Conservation (phyloP, 2,113 vertebrate genomes). For the Geococcyx californianus region DNA sequence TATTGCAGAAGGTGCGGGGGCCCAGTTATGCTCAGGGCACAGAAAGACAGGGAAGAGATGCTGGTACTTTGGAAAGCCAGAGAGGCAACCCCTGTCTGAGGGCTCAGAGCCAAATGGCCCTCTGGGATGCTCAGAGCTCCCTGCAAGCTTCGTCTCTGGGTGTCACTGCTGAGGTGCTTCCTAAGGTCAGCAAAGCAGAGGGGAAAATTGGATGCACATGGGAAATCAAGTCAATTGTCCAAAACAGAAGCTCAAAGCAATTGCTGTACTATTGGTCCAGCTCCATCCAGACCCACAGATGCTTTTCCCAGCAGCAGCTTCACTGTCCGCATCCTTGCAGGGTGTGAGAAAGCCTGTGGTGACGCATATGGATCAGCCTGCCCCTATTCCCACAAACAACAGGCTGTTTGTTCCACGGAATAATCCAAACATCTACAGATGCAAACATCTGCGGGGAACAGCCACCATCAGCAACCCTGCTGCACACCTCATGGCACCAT, state of each 20-base stretch:
- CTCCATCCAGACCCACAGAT: not conserved
- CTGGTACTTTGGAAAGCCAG: not conserved
- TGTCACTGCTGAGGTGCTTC: not conserved
- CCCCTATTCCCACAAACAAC: not conserved
- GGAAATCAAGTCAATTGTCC: accelerated
- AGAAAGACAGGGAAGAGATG: not conserved
- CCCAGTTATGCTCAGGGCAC: accelerated
- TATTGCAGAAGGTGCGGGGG: not conserved
- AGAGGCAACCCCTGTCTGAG: not conserved
- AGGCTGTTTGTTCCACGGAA: not conserved
- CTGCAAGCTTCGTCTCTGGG: not conserved
- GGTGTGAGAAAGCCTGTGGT: not conserved
- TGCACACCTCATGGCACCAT: not conserved
- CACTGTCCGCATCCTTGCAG: not conserved
- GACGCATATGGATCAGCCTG: not conserved
- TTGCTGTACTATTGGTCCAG: accelerated
- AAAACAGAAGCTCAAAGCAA: not conserved
- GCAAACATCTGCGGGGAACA: not conserved
- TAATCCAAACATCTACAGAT: not conserved
- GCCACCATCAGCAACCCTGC: not conserved
- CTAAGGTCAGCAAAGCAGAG: not conserved
- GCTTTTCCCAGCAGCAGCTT: not conserved
- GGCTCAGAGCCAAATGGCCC: not conserved
- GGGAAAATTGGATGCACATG: not conserved
- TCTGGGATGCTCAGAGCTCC: not conserved